Base-by-base conservation (phyloP, 2,797 vertebrate species). In the Notoglanidium macrostoma region DNA sequence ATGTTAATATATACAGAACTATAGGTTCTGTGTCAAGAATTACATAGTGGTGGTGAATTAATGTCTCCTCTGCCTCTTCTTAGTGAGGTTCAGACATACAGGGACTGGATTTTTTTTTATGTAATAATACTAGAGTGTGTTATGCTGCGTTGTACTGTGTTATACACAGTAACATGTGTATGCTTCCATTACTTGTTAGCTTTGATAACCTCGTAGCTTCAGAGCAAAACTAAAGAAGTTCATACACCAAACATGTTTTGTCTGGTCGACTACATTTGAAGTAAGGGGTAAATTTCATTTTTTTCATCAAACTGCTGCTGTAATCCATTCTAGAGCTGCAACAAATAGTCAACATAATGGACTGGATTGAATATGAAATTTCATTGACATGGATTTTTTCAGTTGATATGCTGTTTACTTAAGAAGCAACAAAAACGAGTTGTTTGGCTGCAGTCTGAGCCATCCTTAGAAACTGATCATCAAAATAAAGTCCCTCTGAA, bases 221-320 rank as follows among this genome's bases (percentile, higher is more conserved):
- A 49, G 80, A 44, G 26, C 26, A 82, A 82, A 82, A 82, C 80
- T 67, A 44, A 65, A 49, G 3, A 59, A 19, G 59, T 63, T 63
- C 3, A 49, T 3, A 65, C 14, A 46, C 59, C 59, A 82, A 82
- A 82, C 23, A 26, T 44, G 44, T 59, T 79, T 59, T 40, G 32
- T 79, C 77, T 79, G 54, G 54, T 29, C 3, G 79, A 82, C 44
- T 82, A 82, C 61, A 82, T 82, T 67, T 82, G 44, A 67, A 17
- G 44, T 82, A 49, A 82, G 59, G 61, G 59, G 32, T 40, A 40
- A 40, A 40, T 40, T 40, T 40, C 40, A 40, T 40, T 40, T 40
- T 68, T 68, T 32, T 14, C 17, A 19, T 29, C 44, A 51, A 51
- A 21, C 7, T 49, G 15, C 61, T 82, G 15, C 44, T 82, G 40